Base-by-base conservation (phyloP, 1,140 invertebrate species). In the Tetramorium simillimum region DNA sequence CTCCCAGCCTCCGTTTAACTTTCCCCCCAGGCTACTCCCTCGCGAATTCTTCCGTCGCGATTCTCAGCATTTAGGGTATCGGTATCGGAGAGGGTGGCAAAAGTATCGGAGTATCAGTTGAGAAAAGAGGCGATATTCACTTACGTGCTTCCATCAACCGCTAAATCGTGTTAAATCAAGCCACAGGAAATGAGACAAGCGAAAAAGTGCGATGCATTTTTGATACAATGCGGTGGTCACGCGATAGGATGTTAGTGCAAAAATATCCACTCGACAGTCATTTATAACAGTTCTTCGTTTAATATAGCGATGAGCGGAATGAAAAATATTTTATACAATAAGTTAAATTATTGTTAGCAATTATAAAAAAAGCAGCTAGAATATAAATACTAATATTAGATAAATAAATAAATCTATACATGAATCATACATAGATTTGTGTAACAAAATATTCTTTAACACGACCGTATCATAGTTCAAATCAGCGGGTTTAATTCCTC, bases 141-240 rank as follows among this genome's bases (percentile, higher is more conserved):
- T 86, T 77, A 72, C 75, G 70, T 85, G 73, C 63, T 82, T 86
- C 67, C 63, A 24, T 86, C 88, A 65, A 18, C 33, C 53, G 60
- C 37, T 16, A 78, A 62, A 28, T 43, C 73, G 40, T 33, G 33
- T 40, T 89, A 86, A 89, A 89, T 89, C 86, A 56, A 89, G 70
- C 84, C 88, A 75, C 33, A 28, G 76, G 69, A 89, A 88, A 86
- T 78, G 60, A 89, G 53, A 56, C 70, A 21, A 24, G 53, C 81
- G 73, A 37, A 67, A 10, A 16, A 51, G 37, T 53, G 10, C 51
- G 51, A 10, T 40, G n/a, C 62, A 46, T 33, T 4, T 24, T 60
- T 60, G 53, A 60, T 9, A 43, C 21, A 56, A 56, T 28, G 53
- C 49, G 16, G 9, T 53, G n/a, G 53, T 76, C 53, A 60, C 28